A percentile compares a stretch with the other conserved stretches of the same genome.
These are phyloP conservation scores for Periophthalmus magnuspinnatus DNA, from an alignment of 2,797 vertebrate species.

Conservation along the genomic window DNA sequence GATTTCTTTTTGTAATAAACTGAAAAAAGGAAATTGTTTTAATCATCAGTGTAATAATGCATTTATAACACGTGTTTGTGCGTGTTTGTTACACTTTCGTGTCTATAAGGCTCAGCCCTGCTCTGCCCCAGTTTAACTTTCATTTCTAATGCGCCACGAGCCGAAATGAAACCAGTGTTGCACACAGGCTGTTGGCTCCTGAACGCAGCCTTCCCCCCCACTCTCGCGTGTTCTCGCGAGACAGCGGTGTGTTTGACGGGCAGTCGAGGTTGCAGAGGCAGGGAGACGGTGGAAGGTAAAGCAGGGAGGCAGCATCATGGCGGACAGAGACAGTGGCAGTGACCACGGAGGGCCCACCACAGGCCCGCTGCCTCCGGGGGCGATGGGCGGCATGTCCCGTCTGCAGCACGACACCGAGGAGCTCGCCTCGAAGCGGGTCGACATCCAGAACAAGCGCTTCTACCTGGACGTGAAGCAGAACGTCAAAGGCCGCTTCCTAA, in stretches of 20 bases:
- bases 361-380: conserved; percentile 82
- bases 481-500: conserved; percentile 98
- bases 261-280: conserved; percentile 87
- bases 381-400: conserved; percentile 85
- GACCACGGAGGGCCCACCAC: conserved; percentile 91
- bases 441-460: conserved; percentile 99
- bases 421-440: conserved; percentile 96
- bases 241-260: conserved; percentile 80
- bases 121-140: conserved; percentile 26
- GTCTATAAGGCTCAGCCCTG: not conserved
- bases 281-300: conserved; percentile 84
- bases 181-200: conserved; percentile 41
- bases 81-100: not conserved
- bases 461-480: conserved; percentile 99
- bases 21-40: not conserved
- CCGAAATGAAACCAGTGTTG: conserved; percentile 30
- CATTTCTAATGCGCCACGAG: conserved; percentile 11
- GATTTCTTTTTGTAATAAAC: not conserved
- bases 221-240: conserved; percentile 83
- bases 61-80: not conserved
- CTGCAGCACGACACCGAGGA: conserved; percentile 98
- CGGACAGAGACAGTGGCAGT: conserved; percentile 97
- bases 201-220: conserved; percentile 57
- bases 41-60: not conserved
- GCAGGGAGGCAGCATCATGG: conserved; percentile 94